Conservation (phyloP, 2,888 invertebrate species). For the Phytoseiulus persimilis region DNA sequence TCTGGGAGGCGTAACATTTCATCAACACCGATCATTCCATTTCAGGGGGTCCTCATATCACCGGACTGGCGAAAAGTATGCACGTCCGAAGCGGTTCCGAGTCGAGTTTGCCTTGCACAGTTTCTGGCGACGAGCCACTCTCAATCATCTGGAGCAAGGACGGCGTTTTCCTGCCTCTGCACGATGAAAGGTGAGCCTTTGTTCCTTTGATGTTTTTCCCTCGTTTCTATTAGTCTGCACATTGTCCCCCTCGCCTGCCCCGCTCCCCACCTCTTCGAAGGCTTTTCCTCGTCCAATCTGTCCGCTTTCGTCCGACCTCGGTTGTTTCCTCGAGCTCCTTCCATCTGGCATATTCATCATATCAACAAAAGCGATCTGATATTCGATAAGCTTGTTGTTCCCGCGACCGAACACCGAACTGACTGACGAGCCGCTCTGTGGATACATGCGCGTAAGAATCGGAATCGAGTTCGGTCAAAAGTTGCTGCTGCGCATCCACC, state of each 20-base stretch:
- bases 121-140: constrained; percentile 68
- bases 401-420: neutral
- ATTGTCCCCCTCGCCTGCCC: neutral
- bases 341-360: neutral
- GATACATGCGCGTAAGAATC: neutral
- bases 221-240: neutral
- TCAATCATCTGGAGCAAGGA: constrained; percentile 79
- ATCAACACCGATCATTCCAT: neutral
- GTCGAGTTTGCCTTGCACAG: constrained; percentile 74
- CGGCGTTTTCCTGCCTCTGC: constrained; percentile 55
- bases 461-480: neutral
- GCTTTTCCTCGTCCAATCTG: neutral
- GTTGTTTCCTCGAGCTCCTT: neutral
- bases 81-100: constrained; percentile 49
- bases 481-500: neutral
- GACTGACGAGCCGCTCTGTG: neutral
- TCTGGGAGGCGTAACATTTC: too few species aligned
- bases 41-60: constrained; percentile 35
- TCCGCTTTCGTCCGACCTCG: neutral
- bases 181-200: constrained; percentile 42
- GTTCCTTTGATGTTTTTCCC: neutral
- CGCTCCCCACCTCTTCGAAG: neutral
- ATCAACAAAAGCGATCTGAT: neutral
- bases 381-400: neutral
- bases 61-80: constrained; percentile 36